A percentile compares a stretch with the other conserved stretches of the same genome.
Evolutionary conservation across 2,888 invertebrate species (phyloP).

Genomic region (Ashinkailepas kermadecensis): DNA sequence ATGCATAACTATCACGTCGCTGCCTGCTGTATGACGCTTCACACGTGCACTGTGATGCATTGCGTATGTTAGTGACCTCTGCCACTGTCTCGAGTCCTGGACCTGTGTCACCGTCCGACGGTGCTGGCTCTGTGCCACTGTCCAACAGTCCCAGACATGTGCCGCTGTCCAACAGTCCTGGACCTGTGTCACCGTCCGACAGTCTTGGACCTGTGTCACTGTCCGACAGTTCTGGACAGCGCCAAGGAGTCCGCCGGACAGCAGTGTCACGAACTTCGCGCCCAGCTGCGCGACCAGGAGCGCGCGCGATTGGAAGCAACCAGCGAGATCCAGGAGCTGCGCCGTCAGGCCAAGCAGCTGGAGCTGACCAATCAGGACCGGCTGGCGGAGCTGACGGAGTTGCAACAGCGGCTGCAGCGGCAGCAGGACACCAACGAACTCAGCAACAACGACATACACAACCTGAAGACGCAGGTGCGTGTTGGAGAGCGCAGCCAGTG

Average conservation of each 20-base stretch:
- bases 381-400: not conserved
- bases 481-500: no score
- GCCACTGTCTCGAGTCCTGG: no score
- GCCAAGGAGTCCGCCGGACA: constrained; percentile 26
- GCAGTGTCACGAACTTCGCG: constrained; percentile 31
- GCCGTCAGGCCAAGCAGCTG: constrained; percentile 28
- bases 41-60: no score
- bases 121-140: no score
- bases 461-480: constrained; percentile 31
- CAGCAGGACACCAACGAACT: constrained; percentile 32
- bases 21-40: no score
- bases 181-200: no score
- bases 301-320: not conserved
- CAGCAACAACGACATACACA: constrained; percentile 30
- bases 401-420: constrained; percentile 30
- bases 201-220: no score
- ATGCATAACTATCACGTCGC: no score
- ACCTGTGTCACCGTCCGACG: no score
- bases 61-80: no score
- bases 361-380: constrained; percentile 27
- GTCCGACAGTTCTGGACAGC: not conserved
- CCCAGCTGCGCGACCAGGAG: constrained; percentile 31
- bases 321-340: constrained; percentile 30
- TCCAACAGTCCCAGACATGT: no score
- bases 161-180: no score